Evolutionary conservation across 2,888 invertebrate genomes (phyloP), one percentile per base, ranked within the genome.

Genomic region (Acanthococcus lagerstroemiae): DNA sequence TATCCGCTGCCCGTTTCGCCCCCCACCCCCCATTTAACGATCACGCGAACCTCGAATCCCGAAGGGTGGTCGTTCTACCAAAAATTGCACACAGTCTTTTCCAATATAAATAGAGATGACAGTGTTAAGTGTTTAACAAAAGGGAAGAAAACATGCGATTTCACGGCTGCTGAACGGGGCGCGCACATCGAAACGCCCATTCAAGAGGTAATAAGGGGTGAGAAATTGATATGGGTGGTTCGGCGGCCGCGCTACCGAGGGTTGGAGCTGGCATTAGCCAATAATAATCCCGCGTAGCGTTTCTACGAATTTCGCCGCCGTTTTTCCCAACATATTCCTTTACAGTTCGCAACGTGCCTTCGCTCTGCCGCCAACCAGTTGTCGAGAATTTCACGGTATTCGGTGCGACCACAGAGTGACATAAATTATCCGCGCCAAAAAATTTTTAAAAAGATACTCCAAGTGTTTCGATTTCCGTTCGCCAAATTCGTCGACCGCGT

Each of bases 91-190:
- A 19, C 44, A 1, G n/a, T 21, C 21, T 57, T 37, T 27, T n/a
- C 12, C 25, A 55, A n/a, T 26, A 48, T 58, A 58, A 58, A 58
- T 58, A 52, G 52, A 61, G 52, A 61, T 61, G 50, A 52, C 52
- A 61, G 61, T n/a, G 61, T 61, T 52, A 52, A 61, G 61, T 52
- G 61, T 61, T 52, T 52, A 61, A 61, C 61, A 61, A 61, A 61
- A 22, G 52, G 52, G 61, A 37, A 54, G 61, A 61, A 52, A 61
- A 52, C 61, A 52, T 52, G 52, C 52, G 37, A 61, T 61, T 61
- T 61, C 52, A 52, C 61, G 61, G 52, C 61, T 61, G 52, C 52
- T 37, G 52, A 61, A 52, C 37, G 52, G 52, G 55, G 61, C 22
- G 50, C 60, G 50, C 61, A 61, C n/a, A n/a, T 37, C 27, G 37